Conservation (phyloP, 2,113 vertebrate species). For the Crypturellus undulatus region DNA sequence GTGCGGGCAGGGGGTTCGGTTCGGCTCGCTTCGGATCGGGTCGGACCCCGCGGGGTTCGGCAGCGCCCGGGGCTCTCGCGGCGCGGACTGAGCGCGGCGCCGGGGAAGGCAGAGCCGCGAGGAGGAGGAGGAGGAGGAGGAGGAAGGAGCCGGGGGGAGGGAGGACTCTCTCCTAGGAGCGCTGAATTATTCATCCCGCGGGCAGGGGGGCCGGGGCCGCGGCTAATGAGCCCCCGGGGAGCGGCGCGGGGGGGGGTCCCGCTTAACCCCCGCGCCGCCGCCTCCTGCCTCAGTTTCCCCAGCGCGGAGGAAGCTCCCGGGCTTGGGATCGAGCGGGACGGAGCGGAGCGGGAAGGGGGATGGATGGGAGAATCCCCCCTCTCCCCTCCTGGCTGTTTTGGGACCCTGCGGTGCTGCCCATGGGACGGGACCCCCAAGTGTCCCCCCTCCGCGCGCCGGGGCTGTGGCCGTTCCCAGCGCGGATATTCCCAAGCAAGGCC, state of each 20-base stretch:
- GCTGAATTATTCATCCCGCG: slow-evolving; percentile 79
- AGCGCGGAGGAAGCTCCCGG: not conserved
- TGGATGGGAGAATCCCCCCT: too few species aligned
- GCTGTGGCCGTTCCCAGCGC: too few species aligned
- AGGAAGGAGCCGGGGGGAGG: slow-evolving; percentile 65
- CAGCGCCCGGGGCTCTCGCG: slow-evolving; percentile 71
- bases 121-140: slow-evolving; percentile 53
- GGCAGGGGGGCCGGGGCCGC: slow-evolving; percentile 50
- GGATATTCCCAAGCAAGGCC: too few species aligned
- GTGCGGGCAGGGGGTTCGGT: too few species aligned
- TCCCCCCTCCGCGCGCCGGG: too few species aligned
- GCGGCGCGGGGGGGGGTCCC: not conserved
- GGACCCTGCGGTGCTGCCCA: not conserved
- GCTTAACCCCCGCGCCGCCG: slow-evolving; percentile 42
- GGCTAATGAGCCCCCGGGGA: slow-evolving; percentile 60
- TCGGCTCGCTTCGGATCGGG: too few species aligned
- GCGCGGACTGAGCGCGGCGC: slow-evolving; percentile 63
- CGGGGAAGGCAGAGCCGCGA: slow-evolving; percentile 54
- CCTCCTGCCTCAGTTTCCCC: not conserved
- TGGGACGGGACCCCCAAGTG: not conserved
- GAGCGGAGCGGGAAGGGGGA: too few species aligned
- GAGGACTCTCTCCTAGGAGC: slow-evolving; percentile 68
- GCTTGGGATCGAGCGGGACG: too few species aligned
- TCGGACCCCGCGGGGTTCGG: slow-evolving; percentile 25
- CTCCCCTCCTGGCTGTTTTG: not conserved